These are phyloP conservation scores for Ophioninae sp. DNA, from an alignment of 2,888 invertebrate species.

Conservation along the genomic window DNA sequence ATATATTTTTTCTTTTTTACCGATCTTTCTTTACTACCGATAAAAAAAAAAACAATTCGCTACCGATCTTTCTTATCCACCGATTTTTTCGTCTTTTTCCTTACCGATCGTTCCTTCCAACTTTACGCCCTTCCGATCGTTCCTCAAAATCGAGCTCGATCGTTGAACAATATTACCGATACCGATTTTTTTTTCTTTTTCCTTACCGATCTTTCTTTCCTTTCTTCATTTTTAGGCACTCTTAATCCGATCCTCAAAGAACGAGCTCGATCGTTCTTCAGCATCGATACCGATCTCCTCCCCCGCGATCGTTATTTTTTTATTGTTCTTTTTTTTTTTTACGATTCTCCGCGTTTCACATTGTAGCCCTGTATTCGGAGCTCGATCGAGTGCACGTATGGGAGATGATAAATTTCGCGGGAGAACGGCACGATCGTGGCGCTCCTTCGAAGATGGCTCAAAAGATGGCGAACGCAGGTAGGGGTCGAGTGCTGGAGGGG, in stretches of 20 bases:
- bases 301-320: not conserved
- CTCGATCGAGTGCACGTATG: not conserved
- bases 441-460: slow-evolving; percentile 45
- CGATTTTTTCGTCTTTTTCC: not conserved
- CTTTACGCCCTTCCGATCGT: no score
- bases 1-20: not conserved
- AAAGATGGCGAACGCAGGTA: slow-evolving; percentile 26
- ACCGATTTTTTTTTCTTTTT: not conserved
- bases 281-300: not conserved
- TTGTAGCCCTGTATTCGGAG: not conserved
- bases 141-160: not conserved
- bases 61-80: not conserved
- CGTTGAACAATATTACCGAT: no score
- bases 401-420: slow-evolving; percentile 51
- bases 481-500: not conserved
- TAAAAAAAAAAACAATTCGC: no score
- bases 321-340: not conserved
- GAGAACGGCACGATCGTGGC: slow-evolving; percentile 34
- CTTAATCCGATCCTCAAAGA: no score
- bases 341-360: not conserved
- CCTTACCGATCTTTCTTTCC: not conserved
- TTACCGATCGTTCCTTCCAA: no score
- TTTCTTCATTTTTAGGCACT: not conserved
- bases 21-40: not conserved
- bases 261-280: no score